Evolutionary conservation across 1,140 invertebrate species (phyloP), one percentile per base, ranked within the genome.

Genomic region (Battus philenor): DNA sequence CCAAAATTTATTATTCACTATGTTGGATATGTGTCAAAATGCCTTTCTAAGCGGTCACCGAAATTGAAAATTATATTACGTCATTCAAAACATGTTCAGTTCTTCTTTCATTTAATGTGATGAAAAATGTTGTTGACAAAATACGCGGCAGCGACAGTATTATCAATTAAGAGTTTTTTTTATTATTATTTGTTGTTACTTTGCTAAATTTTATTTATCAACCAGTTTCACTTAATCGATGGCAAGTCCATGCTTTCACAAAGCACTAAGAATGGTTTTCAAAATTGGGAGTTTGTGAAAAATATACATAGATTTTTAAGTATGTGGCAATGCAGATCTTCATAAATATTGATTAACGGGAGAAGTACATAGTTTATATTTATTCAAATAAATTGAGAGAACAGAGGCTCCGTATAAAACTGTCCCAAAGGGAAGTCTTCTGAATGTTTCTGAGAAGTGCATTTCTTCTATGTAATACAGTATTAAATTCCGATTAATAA

Each of bases 391-490:
- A 70, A 69, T 62, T 71, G 66, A 72, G 69, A 64, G 52, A 63
- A 13, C 24, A 41, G 50, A 61, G 51, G 57, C 67, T 81, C 73
- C 51, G 29, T 70, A 61, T 59, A 63, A 61, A 81, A 78, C 68
- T 79, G 79, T 83, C 79, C 81, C 79, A 82, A 81, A 86, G 83
- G 80, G 75, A 86, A 86, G 90, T 93, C 92, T 92, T 93, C 91
- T 92, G 91, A 92, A 92, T 91, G 91, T 93, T 93, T 93, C 91
- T 90, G 89, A 90, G 89, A 91, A 92, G 92, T 93, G 92, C 92
- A 93, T 93, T 93, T 93, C 92, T 92, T 92, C 90, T 92, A 92
- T 92, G 91, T 92, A 92, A 92, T 92, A 92, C 91, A 93, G 91
- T 92, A 92, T 92, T 93, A 93, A 89, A 87, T 89, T 90, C 90